phyloP scores from a whole-genome alignment of 2,888 invertebrate species.

The Caenorhabditis afra region DNA sequence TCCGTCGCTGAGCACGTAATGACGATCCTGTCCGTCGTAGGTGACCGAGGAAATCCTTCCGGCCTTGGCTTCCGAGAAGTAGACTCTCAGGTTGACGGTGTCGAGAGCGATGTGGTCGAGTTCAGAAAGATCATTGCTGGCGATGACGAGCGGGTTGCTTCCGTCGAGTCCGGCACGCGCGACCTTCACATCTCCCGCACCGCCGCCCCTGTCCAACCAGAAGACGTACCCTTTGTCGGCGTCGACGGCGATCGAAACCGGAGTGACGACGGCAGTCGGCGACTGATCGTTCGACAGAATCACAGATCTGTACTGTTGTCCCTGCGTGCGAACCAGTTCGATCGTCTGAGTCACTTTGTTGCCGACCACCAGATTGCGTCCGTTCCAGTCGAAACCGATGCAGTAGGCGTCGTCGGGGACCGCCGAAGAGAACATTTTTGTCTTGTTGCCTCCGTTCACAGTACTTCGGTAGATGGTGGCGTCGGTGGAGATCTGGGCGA shows the following conservation, averaged over 20 bases:
- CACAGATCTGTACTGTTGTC: constrained; percentile 86
- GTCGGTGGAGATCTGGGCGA: constrained; percentile 76
- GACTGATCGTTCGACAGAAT: constrained; percentile 93
- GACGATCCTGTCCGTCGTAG: constrained; percentile 80
- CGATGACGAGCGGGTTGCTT: constrained; percentile 82
- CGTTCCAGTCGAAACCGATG: constrained; percentile 96
- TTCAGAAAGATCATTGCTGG: constrained; percentile 81
- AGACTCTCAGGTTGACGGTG: constrained; percentile 87
- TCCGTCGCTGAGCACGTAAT: constrained; percentile 78
- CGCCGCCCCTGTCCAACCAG: constrained; percentile 96
- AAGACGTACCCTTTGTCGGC: constrained; percentile 94
- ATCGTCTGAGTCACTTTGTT: constrained; percentile 90
- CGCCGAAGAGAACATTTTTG: constrained; percentile 69
- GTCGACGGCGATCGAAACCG: constrained; percentile 91
- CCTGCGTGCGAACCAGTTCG: constrained; percentile 85
- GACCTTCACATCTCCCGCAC: constrained; percentile 82
- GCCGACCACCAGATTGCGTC: constrained; percentile 93
- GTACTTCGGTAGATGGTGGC: constrained; percentile 82
- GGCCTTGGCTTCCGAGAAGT: constrained; percentile 86
- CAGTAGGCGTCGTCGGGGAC: constrained; percentile 88
- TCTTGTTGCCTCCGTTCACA: constrained; percentile 69
- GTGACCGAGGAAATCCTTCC: constrained; percentile 80
- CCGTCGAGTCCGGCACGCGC: constrained; percentile 93
- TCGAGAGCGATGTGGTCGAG: constrained; percentile 89
- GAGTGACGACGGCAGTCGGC: constrained; percentile 87